A percentile compares a stretch with the other conserved stretches of the same genome.
These are phyloP conservation scores for Solea solea DNA, from an alignment of 2,113 vertebrate species.

Conservation along the genomic window DNA sequence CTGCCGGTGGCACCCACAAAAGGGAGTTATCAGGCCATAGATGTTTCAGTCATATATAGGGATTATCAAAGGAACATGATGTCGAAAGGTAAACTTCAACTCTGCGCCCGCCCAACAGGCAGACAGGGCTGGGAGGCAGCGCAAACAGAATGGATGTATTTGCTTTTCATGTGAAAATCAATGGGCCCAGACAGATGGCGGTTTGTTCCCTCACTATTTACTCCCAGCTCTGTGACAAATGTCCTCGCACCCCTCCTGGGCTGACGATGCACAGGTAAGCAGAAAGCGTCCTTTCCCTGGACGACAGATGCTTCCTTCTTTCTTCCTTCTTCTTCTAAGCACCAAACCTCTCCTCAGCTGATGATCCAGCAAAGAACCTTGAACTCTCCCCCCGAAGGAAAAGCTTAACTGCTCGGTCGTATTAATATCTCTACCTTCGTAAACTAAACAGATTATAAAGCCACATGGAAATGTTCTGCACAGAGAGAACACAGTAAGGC, in stretches of 20 bases:
- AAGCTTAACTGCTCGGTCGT: neutral
- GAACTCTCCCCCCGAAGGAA: slow-evolving; percentile 23
- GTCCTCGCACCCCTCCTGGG: slow-evolving; percentile 55
- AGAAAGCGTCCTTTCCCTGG: slow-evolving; percentile 46
- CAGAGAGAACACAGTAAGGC: slow-evolving; percentile 21
- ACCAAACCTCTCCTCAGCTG: slow-evolving; percentile 1
- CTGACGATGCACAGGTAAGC: slow-evolving; percentile 69
- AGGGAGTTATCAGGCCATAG: slow-evolving; percentile 34
- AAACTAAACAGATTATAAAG: slow-evolving; percentile 1
- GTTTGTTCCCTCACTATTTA: slow-evolving; percentile 77
- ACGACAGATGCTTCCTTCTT: slow-evolving; percentile 56
- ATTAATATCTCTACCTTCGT: slow-evolving; percentile 6
- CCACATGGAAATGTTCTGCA: slow-evolving; percentile 21
- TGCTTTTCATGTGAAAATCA: slow-evolving; percentile 80
- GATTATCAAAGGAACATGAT: slow-evolving; percentile 67
- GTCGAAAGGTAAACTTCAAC: slow-evolving; percentile 67
- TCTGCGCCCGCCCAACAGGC: slow-evolving; percentile 47
- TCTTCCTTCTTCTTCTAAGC: slow-evolving; percentile 8
- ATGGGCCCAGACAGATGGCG: slow-evolving; percentile 75
- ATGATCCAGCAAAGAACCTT: slow-evolving; percentile 37
- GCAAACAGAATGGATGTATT: slow-evolving; percentile 75
- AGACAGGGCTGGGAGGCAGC: slow-evolving; percentile 56
- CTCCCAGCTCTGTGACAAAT: slow-evolving; percentile 70
- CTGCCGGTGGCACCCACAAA: slow-evolving; percentile 20
- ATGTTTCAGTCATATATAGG: slow-evolving; percentile 48